phyloP scores from a whole-genome alignment of 1,140 invertebrate species.

The Zaprionus africanus region DNA sequence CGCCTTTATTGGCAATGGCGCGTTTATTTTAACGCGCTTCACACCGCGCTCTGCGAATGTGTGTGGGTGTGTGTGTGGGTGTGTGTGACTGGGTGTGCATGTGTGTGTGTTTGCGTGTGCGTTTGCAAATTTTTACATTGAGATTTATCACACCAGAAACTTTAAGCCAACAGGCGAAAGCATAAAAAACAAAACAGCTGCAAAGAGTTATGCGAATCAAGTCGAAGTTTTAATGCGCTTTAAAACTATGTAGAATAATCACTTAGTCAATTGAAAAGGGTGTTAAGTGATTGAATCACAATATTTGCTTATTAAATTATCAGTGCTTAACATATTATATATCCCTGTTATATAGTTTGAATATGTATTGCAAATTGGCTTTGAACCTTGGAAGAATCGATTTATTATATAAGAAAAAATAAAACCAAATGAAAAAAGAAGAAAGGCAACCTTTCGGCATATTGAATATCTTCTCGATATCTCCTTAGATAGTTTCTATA shows the following conservation, averaged over 20 bases:
- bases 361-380: too few relatives aligned
- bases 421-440: too few relatives aligned
- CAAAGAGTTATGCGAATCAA: neutral
- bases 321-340: too few relatives aligned
- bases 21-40: constrained; percentile 50
- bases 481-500: too few relatives aligned
- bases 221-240: constrained; percentile 15
- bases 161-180: constrained; percentile 45
- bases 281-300: neutral
- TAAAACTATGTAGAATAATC: neutral
- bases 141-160: constrained; percentile 77
- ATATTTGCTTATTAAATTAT: too few relatives aligned
- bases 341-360: too few relatives aligned
- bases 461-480: too few relatives aligned
- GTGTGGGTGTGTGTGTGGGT: constrained; percentile 11
- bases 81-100: constrained; percentile 19
- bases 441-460: too few relatives aligned
- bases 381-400: too few relatives aligned
- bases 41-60: constrained; percentile 39
- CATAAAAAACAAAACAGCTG: constrained; percentile 12
- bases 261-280: neutral
- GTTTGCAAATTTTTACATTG: constrained; percentile 76
- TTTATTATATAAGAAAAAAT: too few relatives aligned
- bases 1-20: constrained; percentile 52
- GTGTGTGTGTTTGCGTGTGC: constrained; percentile 45